Evolutionary conservation across 2,113 vertebrate genomes (phyloP).

Genomic region (Jaculus jaculus): DNA sequence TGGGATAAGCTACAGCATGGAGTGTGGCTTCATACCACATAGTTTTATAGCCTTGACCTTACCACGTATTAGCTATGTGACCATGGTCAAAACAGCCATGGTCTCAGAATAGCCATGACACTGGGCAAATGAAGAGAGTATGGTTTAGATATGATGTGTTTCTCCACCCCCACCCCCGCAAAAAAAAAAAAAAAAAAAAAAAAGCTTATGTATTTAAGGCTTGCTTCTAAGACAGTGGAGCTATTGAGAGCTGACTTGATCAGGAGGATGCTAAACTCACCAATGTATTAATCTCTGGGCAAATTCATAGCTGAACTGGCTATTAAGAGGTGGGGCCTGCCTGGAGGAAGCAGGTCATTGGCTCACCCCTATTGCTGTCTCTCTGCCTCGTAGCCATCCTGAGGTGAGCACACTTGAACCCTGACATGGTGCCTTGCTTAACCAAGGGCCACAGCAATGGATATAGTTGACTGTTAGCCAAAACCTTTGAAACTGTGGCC

Average conservation of each 20-base stretch:
- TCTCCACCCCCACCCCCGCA: too few species aligned
- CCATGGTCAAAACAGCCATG: not conserved
- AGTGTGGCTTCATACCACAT: not conserved
- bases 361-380: not conserved
- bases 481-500: not conserved
- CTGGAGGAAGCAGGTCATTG: not conserved
- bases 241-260: not conserved
- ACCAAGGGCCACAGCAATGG: not conserved
- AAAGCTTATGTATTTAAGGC: not conserved
- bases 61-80: not conserved
- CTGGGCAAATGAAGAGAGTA: not conserved
- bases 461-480: not conserved
- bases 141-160: not conserved
- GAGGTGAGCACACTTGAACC: not conserved
- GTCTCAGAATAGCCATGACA: not conserved
- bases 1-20: not conserved
- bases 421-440: not conserved
- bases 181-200: not conserved
- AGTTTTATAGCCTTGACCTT: not conserved
- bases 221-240: not conserved
- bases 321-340: not conserved
- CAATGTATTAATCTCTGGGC: not conserved
- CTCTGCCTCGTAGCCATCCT: not conserved
- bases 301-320: not conserved
- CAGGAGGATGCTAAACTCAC: not conserved